Percentiles rank a stretch among this genome's conserved stretches.
Evolutionary conservation across 2,797 vertebrate genomes (phyloP).

Genomic region (Erpetoichthys calabaricus): DNA sequence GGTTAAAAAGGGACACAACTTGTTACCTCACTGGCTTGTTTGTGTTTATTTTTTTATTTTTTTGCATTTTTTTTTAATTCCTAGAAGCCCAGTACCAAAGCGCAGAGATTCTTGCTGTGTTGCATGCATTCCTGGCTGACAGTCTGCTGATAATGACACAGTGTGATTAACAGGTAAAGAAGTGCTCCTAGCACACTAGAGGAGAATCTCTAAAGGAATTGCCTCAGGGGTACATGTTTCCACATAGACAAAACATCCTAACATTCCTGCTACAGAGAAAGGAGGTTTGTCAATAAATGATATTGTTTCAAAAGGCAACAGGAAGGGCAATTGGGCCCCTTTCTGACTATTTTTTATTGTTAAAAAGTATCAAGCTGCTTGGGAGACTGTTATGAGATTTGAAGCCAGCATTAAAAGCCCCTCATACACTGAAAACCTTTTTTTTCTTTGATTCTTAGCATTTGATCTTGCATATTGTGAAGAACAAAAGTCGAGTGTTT

Average conservation of each 20-base stretch:
- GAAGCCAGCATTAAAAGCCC: conserved; percentile 19
- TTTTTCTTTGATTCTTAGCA: conserved; percentile 48
- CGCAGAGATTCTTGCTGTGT: too few species aligned
- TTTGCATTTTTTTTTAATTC: too few species aligned
- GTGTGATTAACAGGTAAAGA: too few species aligned
- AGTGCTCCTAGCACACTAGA: too few species aligned
- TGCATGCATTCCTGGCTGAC: too few species aligned
- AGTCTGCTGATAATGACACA: too few species aligned
- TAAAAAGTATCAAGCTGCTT: conserved; percentile 25
- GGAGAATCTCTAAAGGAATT: not conserved
- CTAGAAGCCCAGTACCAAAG: too few species aligned
- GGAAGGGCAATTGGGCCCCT: conserved; percentile 32
- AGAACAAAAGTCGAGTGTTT: conserved; percentile 56
- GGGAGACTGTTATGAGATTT: conserved; percentile 21
- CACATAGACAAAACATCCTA: conserved; percentile 17
- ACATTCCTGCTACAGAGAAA: conserved; percentile 24
- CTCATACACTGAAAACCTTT: conserved; percentile 37
- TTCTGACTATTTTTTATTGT: conserved; percentile 32
- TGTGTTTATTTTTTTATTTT: too few species aligned
- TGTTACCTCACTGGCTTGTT: too few species aligned
- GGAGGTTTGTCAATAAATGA: conserved; percentile 36
- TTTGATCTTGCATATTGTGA: conserved; percentile 62
- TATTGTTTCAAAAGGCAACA: conserved; percentile 43
- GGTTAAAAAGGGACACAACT: too few species aligned
- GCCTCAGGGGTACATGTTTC: conserved; percentile 11